Percentiles rank a stretch among this genome's conserved stretches.
Conservation (phyloP, 2,113 vertebrate genomes). For the Proteles cristata region DNA sequence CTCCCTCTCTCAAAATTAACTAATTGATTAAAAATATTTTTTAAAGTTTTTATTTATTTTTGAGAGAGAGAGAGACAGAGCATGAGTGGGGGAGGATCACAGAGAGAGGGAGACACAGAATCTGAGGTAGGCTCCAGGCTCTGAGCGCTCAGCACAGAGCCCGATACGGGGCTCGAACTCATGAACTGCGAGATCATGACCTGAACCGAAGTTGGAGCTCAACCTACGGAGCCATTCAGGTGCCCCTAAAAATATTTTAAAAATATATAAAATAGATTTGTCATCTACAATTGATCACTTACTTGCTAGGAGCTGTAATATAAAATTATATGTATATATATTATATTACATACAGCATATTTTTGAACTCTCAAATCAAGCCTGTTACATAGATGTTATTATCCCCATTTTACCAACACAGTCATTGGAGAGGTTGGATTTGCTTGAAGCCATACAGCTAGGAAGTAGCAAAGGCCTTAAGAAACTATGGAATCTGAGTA, state of each 20-base stretch:
- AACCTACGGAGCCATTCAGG: too few relatives aligned
- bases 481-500: conserved; percentile 56
- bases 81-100: too few relatives aligned
- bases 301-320: background rate
- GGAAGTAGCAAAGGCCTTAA: background rate
- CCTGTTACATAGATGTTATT: background rate
- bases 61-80: too few relatives aligned
- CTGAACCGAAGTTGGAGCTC: too few relatives aligned
- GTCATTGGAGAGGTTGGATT: conserved; percentile 11
- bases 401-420: background rate
- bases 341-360: background rate
- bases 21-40: too few relatives aligned
- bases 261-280: background rate
- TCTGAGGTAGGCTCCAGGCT: too few relatives aligned
- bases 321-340: background rate
- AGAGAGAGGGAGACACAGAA: too few relatives aligned
- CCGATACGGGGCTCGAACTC: too few relatives aligned
- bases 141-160: too few relatives aligned
- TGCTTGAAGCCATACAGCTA: background rate
- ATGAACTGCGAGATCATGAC: too few relatives aligned
- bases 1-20: too few relatives aligned
- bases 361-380: background rate
- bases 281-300: background rate
- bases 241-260: background rate
- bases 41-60: too few relatives aligned